phyloP scores from a whole-genome alignment of 2,113 vertebrate species.

The Malurus cyaneus region DNA sequence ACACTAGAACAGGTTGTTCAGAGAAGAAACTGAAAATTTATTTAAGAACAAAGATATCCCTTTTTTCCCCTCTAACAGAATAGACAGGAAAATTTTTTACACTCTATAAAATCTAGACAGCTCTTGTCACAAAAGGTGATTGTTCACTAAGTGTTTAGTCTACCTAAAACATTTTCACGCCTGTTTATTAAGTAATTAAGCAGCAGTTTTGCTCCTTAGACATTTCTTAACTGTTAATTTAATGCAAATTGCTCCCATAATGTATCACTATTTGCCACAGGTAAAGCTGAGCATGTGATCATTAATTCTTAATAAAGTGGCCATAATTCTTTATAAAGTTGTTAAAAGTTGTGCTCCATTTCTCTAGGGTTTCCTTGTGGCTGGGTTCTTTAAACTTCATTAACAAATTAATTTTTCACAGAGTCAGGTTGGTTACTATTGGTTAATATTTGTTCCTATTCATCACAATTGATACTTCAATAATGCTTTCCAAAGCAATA shows the following conservation, averaged over 20 bases:
- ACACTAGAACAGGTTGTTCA: not conserved
- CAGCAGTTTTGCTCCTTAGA: not conserved
- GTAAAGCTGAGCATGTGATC: not conserved
- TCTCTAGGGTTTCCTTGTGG: not conserved
- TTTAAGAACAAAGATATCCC: not conserved
- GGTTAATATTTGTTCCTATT: not conserved
- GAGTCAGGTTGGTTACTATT: not conserved
- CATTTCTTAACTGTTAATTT: conserved; percentile 14
- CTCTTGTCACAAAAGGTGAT: not conserved
- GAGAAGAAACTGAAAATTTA: not conserved
- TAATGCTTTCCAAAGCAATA: not conserved
- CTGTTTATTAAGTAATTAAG: conserved; percentile 16
- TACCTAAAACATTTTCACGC: not conserved
- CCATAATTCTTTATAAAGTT: not conserved
- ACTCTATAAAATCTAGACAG: not conserved
- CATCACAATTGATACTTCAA: not conserved
- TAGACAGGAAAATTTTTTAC: not conserved
- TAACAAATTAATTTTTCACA: not conserved
- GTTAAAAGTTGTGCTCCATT: not conserved
- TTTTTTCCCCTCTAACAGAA: not conserved
- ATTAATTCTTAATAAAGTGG: not conserved
- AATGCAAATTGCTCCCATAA: not conserved
- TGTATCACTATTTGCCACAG: not conserved
- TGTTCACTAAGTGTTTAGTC: not conserved
- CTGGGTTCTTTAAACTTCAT: rapidly evolving